Evolutionary conservation across 2,797 vertebrate genomes (phyloP).

Genomic region (Haliaeetus vocifer): DNA sequence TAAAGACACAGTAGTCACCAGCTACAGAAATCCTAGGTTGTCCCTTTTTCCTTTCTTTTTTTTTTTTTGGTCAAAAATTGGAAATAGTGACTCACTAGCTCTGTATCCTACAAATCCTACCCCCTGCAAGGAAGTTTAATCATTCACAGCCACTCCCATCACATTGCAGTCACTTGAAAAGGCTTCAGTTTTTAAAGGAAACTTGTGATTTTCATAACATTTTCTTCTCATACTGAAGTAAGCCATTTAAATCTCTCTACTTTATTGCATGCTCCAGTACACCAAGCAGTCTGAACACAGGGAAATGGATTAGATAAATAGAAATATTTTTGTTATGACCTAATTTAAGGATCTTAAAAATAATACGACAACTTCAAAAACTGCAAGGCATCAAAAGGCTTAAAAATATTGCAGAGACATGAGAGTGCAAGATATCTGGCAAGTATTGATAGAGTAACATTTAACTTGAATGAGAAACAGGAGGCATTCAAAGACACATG

Average conservation of each 20-base stretch:
- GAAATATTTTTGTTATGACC: conserved; percentile 61
- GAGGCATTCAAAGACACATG: conserved; percentile 55
- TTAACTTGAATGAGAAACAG: conserved; percentile 60
- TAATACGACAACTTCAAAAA: conserved; percentile 22
- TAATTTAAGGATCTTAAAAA: conserved; percentile 49
- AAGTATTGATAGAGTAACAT: conserved; percentile 24
- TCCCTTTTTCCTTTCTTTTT: background rate
- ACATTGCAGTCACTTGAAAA: background rate
- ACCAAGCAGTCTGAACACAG: background rate
- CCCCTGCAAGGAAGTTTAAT: background rate
- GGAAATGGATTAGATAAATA: conserved; percentile 52
- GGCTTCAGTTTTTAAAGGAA: background rate
- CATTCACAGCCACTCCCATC: background rate
- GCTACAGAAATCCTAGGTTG: background rate
- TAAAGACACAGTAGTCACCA: background rate
- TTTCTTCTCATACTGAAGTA: background rate
- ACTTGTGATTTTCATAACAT: conserved; percentile 13
- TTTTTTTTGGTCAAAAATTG: background rate
- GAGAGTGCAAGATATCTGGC: conserved; percentile 38
- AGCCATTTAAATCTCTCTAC: background rate
- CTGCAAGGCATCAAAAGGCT: conserved; percentile 38
- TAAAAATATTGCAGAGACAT: conserved; percentile 38
- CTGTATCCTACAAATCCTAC: background rate
- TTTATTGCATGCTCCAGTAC: conserved; percentile 18
- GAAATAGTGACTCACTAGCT: conserved; percentile 1